Evolutionary conservation across 1,140 invertebrate genomes (phyloP).

Genomic region (Lamellibrachia luymesi): DNA sequence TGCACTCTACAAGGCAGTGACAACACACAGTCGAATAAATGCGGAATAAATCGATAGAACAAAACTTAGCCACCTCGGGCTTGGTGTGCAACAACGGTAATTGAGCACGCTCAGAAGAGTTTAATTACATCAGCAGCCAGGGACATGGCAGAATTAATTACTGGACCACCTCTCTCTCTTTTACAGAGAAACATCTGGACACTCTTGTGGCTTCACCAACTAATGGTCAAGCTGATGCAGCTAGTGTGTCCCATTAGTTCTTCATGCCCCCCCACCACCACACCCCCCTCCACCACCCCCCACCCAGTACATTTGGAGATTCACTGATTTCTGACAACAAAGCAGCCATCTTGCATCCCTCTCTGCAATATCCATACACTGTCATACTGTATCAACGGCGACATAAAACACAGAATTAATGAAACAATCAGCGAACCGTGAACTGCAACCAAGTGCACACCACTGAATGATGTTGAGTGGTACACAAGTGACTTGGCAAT

Average conservation of each 20-base stretch:
- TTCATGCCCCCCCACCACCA: background rate
- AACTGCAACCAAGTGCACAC: background rate
- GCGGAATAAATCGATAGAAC: background rate
- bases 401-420: background rate
- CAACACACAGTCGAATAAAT: background rate
- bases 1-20: background rate
- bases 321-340: no score
- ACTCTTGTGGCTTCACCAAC: background rate
- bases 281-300: no score
- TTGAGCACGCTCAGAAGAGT: background rate
- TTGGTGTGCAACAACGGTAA: conserved; percentile 4
- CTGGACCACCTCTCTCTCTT: background rate
- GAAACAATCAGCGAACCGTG: background rate
- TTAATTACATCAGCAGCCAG: background rate
- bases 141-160: background rate
- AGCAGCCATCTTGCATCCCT: background rate
- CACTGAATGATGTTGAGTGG: background rate
- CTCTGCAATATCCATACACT: background rate
- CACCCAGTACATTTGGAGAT: background rate
- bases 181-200: background rate
- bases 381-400: background rate
- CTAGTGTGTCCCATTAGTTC: background rate
- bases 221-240: background rate
- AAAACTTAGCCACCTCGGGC: conserved; percentile 3
- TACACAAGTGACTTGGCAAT: background rate